Conservation (phyloP, 2,113 vertebrate species). For the Rhipidura dahli region DNA sequence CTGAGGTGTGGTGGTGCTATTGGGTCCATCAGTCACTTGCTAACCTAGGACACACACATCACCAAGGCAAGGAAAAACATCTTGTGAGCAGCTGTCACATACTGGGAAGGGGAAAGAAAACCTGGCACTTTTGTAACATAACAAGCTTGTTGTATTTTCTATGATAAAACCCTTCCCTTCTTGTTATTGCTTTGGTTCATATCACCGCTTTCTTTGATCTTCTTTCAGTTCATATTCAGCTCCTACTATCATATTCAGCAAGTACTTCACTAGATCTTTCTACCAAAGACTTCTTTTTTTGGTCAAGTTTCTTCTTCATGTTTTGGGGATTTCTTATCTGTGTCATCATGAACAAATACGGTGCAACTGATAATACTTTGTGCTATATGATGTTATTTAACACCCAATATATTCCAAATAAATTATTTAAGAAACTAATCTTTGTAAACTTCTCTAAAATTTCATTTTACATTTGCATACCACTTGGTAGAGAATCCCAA, state of each 20-base stretch:
- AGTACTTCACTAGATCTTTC: slow-evolving; percentile 40
- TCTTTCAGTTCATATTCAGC: not conserved
- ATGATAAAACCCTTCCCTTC: not conserved
- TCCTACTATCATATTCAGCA: not conserved
- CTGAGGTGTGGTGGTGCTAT: not conserved
- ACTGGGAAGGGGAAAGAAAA: not conserved
- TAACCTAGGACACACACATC: not conserved
- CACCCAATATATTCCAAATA: slow-evolving; percentile 75
- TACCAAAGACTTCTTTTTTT: slow-evolving; percentile 73
- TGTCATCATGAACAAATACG: slow-evolving; percentile 2
- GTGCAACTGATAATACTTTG: not conserved
- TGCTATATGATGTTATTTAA: slow-evolving; percentile 52
- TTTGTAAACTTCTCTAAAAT: not conserved
- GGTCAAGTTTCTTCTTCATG: not conserved
- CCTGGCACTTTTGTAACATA: not conserved
- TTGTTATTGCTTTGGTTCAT: not conserved
- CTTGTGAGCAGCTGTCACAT: not conserved
- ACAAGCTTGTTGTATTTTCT: not conserved
- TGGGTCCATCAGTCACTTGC: not conserved
- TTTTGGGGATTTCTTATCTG: slow-evolving; percentile 37
- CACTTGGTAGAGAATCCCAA: not conserved
- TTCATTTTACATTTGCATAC: not conserved
- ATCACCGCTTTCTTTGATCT: not conserved
- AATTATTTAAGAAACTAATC: slow-evolving; percentile 68
- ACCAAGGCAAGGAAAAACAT: not conserved